phyloP scores from a whole-genome alignment of 2,888 invertebrate species.

The Epicampocera succincta region DNA sequence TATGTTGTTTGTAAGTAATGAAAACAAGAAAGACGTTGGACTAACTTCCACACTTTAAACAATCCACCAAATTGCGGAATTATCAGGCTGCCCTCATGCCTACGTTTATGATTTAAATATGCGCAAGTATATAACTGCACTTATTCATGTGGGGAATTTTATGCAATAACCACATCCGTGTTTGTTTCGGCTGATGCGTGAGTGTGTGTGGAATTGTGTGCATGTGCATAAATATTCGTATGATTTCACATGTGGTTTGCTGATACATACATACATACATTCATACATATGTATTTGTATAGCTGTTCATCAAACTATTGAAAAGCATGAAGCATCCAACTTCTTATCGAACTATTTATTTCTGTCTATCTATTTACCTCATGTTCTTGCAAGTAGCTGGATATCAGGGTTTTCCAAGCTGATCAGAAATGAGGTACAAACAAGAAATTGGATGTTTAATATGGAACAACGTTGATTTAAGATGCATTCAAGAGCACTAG shows the following conservation, averaged over 20 bases:
- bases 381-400: background rate
- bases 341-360: background rate
- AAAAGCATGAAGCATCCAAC: conserved; percentile 34
- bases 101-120: too few relatives aligned
- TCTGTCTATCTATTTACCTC: background rate
- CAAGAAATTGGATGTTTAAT: too few relatives aligned
- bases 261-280: conserved; percentile 8
- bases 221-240: background rate
- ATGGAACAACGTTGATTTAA: too few relatives aligned
- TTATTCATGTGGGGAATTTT: background rate
- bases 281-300: conserved; percentile 35
- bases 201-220: conserved; percentile 1
- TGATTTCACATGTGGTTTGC: conserved; percentile 29
- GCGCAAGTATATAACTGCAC: too few relatives aligned
- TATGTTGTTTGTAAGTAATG: too few relatives aligned
- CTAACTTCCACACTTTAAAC: too few relatives aligned
- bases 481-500: too few relatives aligned
- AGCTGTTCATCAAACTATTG: conserved; percentile 59
- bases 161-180: conserved; percentile 19
- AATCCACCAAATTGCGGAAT: too few relatives aligned
- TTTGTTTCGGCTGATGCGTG: background rate
- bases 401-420: conserved; percentile 5
- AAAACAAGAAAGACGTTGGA: too few relatives aligned
- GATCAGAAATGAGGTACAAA: too few relatives aligned
- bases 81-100: too few relatives aligned